Percentiles rank a stretch among this genome's conserved stretches.
Evolutionary conservation across 2,113 vertebrate species (phyloP).

Genomic region (Corydoras maculifer): DNA sequence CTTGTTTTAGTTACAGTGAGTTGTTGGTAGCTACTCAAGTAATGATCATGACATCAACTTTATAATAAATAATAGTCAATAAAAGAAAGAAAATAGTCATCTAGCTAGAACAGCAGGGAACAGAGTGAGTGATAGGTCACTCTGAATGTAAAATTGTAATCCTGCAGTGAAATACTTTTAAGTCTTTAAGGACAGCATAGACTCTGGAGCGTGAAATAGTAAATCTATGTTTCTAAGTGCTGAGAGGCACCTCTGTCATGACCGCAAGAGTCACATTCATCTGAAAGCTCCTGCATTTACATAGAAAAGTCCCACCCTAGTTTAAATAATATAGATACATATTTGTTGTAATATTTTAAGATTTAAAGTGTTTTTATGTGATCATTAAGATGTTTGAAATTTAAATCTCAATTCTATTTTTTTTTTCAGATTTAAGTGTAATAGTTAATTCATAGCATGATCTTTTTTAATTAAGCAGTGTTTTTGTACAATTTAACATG

Average conservation of each 20-base stretch:
- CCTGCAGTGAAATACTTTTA: constrained; percentile 64
- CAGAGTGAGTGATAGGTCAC: constrained; percentile 46
- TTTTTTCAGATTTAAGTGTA: too few relatives aligned
- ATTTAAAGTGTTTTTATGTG: background rate
- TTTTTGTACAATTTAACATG: too few relatives aligned
- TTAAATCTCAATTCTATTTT: too few relatives aligned
- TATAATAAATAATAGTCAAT: constrained; percentile 47
- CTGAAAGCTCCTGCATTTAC: constrained; percentile 59
- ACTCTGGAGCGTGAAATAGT: constrained; percentile 70
- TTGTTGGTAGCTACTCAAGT: constrained; percentile 17
- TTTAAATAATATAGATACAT: constrained; percentile 8
- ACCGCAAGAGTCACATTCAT: constrained; percentile 57
- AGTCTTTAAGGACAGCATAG: constrained; percentile 66
- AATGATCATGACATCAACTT: constrained; percentile 27
- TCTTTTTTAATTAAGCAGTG: too few relatives aligned
- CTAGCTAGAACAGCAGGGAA: constrained; percentile 36
- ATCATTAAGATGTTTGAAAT: background rate
- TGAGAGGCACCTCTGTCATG: constrained; percentile 57
- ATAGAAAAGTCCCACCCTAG: constrained; percentile 51
- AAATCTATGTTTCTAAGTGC: constrained; percentile 68
- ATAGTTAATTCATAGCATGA: too few relatives aligned
- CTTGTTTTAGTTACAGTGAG: constrained; percentile 13
- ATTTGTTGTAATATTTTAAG: background rate
- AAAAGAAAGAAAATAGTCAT: constrained; percentile 40
- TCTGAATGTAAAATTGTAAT: constrained; percentile 64